Evolutionary conservation across 2,888 invertebrate genomes (phyloP), one percentile per base, ranked within the genome.

Genomic region (Drosophila nigritarsus): DNA sequence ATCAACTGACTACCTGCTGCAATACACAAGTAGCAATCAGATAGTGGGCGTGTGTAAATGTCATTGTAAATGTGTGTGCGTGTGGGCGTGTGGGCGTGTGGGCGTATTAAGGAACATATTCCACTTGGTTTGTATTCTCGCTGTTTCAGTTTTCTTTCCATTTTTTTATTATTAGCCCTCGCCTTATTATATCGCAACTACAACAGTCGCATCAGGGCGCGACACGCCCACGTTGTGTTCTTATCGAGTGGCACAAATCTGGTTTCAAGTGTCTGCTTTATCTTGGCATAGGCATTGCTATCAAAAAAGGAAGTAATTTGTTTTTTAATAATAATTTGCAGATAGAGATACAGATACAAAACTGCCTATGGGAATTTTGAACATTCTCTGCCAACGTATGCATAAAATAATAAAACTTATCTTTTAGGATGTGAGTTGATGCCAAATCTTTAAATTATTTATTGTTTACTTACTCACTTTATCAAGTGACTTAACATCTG

Each of bases 211-310:
- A 61, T n/a, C 4, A 15, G 32, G 34, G 29, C 18, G 2, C 20
- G 11, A 54, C n/a, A 69, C 58, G 73, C 78, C 71, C 73, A 62
- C 50, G 64, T 75, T 70, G 82, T 65, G 29, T 32, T 48, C 18
- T 74, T 88, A 83, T 88, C 86, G 71, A 75, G 42, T 40, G 68
- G 68, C 70, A 75, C 65, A 65, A 64, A 88, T 88, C 83, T 83
- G 69, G 58, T 72, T 70, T 74, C 32, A 49, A 65, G 56, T 60
- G n/a, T 50, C 42, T 30, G 32, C 29, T 45, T 24, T 42, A 30
- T 9, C n/a, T 8, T 11, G 9, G 9, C 32, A 29, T 49, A 49
- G 15, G 3, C 27, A 49, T 24, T 15, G 15, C 20, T 7, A 45
- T 45, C 45, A 15, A 24, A 24, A 45, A 45, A 24, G 45, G 24